Conservation (phyloP, 2,797 vertebrate genomes). For the Lutjanus campechanus region DNA sequence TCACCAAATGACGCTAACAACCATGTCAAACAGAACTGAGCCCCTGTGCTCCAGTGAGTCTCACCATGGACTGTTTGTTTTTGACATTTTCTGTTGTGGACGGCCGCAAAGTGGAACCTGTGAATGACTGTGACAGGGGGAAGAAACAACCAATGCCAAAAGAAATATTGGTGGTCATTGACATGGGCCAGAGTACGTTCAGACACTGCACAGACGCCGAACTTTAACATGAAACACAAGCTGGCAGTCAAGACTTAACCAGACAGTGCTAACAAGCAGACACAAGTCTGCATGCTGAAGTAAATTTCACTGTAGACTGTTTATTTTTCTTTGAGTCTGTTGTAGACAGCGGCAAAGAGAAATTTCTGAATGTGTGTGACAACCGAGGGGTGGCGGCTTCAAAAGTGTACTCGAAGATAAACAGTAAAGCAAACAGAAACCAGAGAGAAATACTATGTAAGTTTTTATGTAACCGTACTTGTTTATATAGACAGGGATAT, state of each 20-base stretch:
- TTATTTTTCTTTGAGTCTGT: constrained; percentile 11
- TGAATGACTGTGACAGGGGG: constrained; percentile 19
- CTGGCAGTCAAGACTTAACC: constrained; percentile 13
- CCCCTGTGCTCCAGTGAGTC: background rate
- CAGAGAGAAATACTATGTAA: background rate
- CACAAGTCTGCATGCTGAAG: background rate
- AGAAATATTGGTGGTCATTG: constrained; percentile 31
- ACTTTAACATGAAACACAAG: constrained; percentile 25
- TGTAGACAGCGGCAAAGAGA: background rate
- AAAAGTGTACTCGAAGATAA: background rate
- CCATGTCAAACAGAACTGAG: background rate
- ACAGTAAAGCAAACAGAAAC: background rate
- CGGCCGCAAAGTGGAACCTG: background rate
- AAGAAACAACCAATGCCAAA: constrained; percentile 22
- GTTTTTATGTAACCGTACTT: background rate
- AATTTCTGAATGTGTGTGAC: constrained; percentile 24
- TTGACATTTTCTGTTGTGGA: constrained; percentile 13
- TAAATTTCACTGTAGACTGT: background rate
- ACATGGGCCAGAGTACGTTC: background rate
- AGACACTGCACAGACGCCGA: constrained; percentile 17
- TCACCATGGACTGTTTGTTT: background rate
- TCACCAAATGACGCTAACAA: background rate
- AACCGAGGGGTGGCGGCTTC: background rate
- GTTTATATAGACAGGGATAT: background rate
- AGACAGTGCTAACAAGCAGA: constrained; percentile 3